Conservation (phyloP, 2,888 invertebrate genomes). For the Coelopa pilipes region DNA sequence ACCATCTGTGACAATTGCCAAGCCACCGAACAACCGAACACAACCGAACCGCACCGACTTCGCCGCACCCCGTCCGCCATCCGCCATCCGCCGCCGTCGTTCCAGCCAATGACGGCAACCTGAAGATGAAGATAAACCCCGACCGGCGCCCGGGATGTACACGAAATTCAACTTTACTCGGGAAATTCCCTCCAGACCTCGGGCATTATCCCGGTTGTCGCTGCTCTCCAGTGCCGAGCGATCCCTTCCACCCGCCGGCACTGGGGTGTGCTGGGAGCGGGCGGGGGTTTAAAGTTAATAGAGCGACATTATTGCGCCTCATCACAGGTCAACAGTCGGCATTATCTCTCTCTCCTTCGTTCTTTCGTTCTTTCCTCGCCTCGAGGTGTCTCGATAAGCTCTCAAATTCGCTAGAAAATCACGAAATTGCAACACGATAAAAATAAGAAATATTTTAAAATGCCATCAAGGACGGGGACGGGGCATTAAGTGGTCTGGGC, state of each 20-base stretch:
- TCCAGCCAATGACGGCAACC: slow-evolving; percentile 22
- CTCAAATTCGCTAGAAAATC: slow-evolving; percentile 19
- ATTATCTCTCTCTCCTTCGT: slow-evolving; percentile 34
- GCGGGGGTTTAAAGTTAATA: slow-evolving; percentile 51
- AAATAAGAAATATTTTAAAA: slow-evolving; percentile 14
- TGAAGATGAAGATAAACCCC: background rate
- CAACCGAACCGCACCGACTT: slow-evolving; percentile 24
- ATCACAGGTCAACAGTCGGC: slow-evolving; percentile 59
- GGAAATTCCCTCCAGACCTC: slow-evolving; percentile 53
- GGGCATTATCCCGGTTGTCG: background rate
- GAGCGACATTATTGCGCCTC: slow-evolving; percentile 63
- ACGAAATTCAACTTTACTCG: slow-evolving; percentile 64
- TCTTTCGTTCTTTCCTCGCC: too few species aligned
- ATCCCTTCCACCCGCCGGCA: slow-evolving; percentile 1
- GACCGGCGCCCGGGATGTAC: slow-evolving; percentile 49
- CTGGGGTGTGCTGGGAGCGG: slow-evolving; percentile 28
- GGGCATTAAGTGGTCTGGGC: background rate
- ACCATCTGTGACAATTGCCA: slow-evolving; percentile 68
- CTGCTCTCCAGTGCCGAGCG: background rate
- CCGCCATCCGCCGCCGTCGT: slow-evolving; percentile 24
- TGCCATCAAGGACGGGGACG: background rate
- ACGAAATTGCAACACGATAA: slow-evolving; percentile 26
- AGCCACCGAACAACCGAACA: slow-evolving; percentile 38
- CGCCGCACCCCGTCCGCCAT: slow-evolving; percentile 6
- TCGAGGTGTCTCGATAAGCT: slow-evolving; percentile 30